phyloP scores from a whole-genome alignment of 1,140 invertebrate genomes.

The Zaprionus gabonicus region DNA sequence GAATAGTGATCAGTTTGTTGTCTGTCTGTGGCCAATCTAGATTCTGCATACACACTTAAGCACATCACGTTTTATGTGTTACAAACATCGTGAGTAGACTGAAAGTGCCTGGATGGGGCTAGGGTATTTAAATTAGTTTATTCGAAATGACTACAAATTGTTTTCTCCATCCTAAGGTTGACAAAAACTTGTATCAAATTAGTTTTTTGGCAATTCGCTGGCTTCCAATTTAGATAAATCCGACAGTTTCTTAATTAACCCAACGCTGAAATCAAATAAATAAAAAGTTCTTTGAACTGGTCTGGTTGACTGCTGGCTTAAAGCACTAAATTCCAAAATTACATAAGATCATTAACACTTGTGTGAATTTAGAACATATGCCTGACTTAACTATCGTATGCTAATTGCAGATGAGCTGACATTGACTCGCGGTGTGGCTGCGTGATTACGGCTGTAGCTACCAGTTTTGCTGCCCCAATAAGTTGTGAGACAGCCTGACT shows the following conservation, averaged over 20 bases:
- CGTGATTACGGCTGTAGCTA: conserved; percentile 22
- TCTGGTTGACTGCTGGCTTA: conserved; percentile 18
- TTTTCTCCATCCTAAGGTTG: conserved; percentile 37
- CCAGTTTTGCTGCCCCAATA: conserved; percentile 55
- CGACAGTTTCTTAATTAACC: conserved; percentile 59
- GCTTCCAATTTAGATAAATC: conserved; percentile 65
- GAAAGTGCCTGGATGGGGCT: not conserved
- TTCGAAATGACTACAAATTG: conserved; percentile 35
- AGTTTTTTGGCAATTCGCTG: conserved; percentile 44
- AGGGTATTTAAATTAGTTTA: conserved; percentile 32
- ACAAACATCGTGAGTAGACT: conserved; percentile 18
- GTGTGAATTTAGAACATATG: conserved; percentile 63
- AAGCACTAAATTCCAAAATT: conserved; percentile 21
- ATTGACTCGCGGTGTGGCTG: conserved; percentile 40
- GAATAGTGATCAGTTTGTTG: not conserved
- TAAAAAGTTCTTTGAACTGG: conserved; percentile 62
- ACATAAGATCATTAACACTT: conserved; percentile 63
- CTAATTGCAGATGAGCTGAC: conserved; percentile 59
- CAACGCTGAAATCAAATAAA: conserved; percentile 5
- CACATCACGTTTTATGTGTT: conserved; percentile 6
- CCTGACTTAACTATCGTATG: conserved; percentile 37
- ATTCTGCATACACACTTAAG: not conserved
- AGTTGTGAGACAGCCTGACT: not conserved
- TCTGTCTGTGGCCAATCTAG: not conserved
- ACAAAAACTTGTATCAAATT: conserved; percentile 54